Evolutionary conservation across 2,888 invertebrate species (phyloP).

Genomic region (Trichacis sp.): DNA sequence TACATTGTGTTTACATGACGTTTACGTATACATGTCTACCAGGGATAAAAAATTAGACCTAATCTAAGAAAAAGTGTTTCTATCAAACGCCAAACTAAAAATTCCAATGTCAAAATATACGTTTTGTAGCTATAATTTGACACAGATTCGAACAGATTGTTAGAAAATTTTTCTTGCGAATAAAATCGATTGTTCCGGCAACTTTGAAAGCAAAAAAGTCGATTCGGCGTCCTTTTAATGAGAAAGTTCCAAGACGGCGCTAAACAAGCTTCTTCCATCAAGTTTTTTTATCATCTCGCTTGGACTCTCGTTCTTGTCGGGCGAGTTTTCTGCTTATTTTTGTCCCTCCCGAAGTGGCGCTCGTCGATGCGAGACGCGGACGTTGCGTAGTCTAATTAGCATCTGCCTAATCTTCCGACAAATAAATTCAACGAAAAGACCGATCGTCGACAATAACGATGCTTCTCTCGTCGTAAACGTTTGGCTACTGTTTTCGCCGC

Average conservation of each 20-base stretch:
- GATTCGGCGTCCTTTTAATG: conserved; percentile 37
- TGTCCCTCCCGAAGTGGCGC: conserved; percentile 44
- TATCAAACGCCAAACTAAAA: too few species aligned
- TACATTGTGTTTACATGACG: too few species aligned
- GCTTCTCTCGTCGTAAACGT: conserved; percentile 41
- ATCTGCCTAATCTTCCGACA: conserved; percentile 53
- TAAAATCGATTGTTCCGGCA: background rate
- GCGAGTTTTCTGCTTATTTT: conserved; percentile 49
- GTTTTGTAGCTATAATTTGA: too few species aligned
- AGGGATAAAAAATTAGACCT: too few species aligned
- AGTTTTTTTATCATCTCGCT: conserved; percentile 22
- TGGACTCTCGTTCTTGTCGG: conserved; percentile 27
- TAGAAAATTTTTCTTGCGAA: conserved; percentile 4
- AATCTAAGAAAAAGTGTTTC: too few species aligned
- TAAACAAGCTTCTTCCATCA: conserved; percentile 40
- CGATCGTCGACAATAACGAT: conserved; percentile 54
- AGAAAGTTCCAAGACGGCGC: conserved; percentile 36
- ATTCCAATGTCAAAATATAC: too few species aligned
- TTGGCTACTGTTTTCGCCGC: conserved; percentile 41
- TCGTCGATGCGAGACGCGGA: conserved; percentile 56
- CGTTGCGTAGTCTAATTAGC: conserved; percentile 61
- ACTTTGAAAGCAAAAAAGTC: conserved; percentile 9
- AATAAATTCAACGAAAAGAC: conserved; percentile 53
- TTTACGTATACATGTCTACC: too few species aligned
- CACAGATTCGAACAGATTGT: conserved; percentile 19